phyloP scores from a whole-genome alignment of 1,140 invertebrate genomes.

The Cydia strobilella region DNA sequence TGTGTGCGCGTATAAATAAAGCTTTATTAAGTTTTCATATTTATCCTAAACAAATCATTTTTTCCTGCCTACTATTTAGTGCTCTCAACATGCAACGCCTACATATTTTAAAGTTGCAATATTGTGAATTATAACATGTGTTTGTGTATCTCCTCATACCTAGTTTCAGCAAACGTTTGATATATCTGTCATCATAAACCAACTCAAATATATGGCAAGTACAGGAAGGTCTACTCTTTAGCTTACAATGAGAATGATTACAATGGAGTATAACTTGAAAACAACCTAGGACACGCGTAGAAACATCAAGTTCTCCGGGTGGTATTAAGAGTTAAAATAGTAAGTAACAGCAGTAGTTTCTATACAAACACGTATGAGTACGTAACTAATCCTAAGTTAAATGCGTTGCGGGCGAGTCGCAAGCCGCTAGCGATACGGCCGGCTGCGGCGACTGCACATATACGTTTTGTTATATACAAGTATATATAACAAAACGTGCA shows the following conservation, averaged over 20 bases:
- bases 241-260: no score
- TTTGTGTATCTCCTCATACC: no score
- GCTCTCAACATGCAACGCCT: no score
- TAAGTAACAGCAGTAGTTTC: conserved; percentile 1
- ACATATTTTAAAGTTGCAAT: no score
- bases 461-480: no score
- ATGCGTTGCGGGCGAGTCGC: conserved; percentile 2
- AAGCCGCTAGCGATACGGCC: neutral
- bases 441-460: no score
- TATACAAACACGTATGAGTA: conserved; percentile 8
- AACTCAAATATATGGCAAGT: no score
- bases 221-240: no score
- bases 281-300: neutral
- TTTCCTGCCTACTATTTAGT: neutral
- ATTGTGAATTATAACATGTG: no score
- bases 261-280: neutral
- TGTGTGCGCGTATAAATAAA: no score
- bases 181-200: no score
- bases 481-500: neutral
- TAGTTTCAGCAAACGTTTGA: no score
- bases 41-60: neutral
- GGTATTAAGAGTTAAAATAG: neutral
- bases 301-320: neutral
- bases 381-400: conserved; percentile 15
- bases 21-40: neutral